Base-by-base conservation (phyloP, 2,888 invertebrate species). In the Dione vanillae region DNA sequence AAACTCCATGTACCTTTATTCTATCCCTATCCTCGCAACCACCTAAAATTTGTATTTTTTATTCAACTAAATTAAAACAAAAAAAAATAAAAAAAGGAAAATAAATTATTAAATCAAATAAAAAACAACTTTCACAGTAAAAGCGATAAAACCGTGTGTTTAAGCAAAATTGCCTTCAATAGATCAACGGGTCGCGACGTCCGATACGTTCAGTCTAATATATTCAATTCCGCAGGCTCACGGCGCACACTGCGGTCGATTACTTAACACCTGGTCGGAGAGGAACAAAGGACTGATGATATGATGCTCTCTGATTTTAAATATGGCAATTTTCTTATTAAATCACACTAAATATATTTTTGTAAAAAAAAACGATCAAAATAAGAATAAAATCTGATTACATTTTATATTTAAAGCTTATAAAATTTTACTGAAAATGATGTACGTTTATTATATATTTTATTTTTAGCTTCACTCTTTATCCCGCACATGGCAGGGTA, bases 221-320 rank as follows among this genome's bases (percentile, higher is more conserved):
- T 66, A 56, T 66, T 56, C 45, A 35, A 58, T 64, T 51, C 61
- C 58, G 64, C 61, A 61, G 71, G 45, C 65, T 61, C 52, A 43
- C 67, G 16, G 56, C 43, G 65, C 52, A 27, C 43, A 35, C 65
- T 47, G 69, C 67, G 70, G 27, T 40, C 64, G 72, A 70, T 70
- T 64, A 67, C 27, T 70, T 64, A 41, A 70, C 72, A 66, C 72
- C 66, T 66, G 67, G 62, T n/a, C 45, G 72, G 64, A 54, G 43
- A 40, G 19, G 64, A 70, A 72, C 72, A 70, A 72, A 70, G 72
- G 41, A 52, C 35, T 52, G 45, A 35, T 43, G 45, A 68, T 45
- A 51, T 52, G 45, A 43, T 45, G 43, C 52, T 43, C 47, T 58
- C 11, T 49, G 49, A 67, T 45, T 68, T 45, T 16, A 43, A 62